Base-by-base conservation (phyloP, 2,888 invertebrate genomes). In the Gordius sp. region DNA sequence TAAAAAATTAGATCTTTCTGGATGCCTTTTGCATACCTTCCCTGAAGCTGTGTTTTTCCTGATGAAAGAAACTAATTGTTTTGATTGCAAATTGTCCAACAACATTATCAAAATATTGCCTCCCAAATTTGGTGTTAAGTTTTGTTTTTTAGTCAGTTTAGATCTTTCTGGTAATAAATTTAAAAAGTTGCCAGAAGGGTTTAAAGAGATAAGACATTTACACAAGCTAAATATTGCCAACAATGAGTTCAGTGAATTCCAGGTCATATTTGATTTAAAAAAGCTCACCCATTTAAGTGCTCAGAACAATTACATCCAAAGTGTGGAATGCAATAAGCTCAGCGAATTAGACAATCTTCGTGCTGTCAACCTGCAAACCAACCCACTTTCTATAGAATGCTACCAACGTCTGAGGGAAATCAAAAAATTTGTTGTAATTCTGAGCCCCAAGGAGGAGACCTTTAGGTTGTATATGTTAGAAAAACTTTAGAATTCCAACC, bases 1-100 rank as follows among this genome's bases (percentile, higher is more conserved):
- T 27, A 28, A 54, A 54, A 54, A 54, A 27, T 20, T 54, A 54
- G 55, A 54, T 54, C 23, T 54, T 4, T 54, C 55, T 4, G 8
- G 27, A 54, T 54, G 55, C 27, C 8, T 26, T 8, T 54, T 54
- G 20, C 26, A 27, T 27, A 26, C 55, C 27, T 54, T 54, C 28
- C 55, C 55, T 2, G 55, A 54, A 26, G 55, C 55, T 8, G 27
- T 54, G 2, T 54, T 54, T 54, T 54, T 16, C 23, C 8, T 54
- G 8, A 8, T 54, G 4, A 24, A 27, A 8, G 55, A 54, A 4
- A 27, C 55, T 27, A 54, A 54, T 27, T 27, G 25, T 24, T 27
- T 27, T 16, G 55, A 54, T 27, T 54, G 55, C 27, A 27, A 54
- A 8, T 27, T 54, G 8, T 27, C 55, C 23, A 25, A 54, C 8